Base-by-base conservation (phyloP, 2,113 vertebrate species). In the Pongo abelii region DNA sequence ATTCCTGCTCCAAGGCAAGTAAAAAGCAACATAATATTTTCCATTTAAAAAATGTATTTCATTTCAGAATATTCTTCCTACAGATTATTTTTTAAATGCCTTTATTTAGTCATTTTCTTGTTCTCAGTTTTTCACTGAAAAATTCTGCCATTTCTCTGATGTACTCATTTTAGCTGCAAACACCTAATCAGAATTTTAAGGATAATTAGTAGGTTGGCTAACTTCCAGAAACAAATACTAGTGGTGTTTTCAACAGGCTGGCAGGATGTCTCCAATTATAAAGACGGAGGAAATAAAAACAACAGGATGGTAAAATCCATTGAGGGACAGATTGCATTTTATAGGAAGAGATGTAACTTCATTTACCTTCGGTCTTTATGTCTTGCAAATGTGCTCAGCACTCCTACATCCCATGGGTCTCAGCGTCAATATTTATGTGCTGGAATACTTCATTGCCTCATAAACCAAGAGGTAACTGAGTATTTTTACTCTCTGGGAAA, bases 391-490 rank as follows among this genome's bases (percentile, higher is more conserved):
- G 96, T 98, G 97, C 69, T 97, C 97, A 98, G 89, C 96, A 98
- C 86, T 97, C 94, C 81, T 91, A 59, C 38, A 92, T 98, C 98
- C 97, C 98, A 77, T 97, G 97, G 95, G 98, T 95, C 97, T 94
- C 97, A 92, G 89, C 67, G 14, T 93, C 98, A 98, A 97, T 98
- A 98, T 98, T 98, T 98, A 98, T 98, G 97, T 98, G 88, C 92
- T 96, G 77, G 95, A 98, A 86, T 96, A 97, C 92, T 98, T 98
- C 98, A 98, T 87, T 97, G 95, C 96, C 94, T 98, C 98, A 97
- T 99, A 99, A 99, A 98, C 96, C 92, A 98, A 98, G 98, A 97
- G 40, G 93, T 93, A 98, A 98, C 94, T 90, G 95, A 98, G 87
- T 96, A 98, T 97, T 98, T 98, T 98, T 97, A 96, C 89, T 98